Evolutionary conservation across 1,140 invertebrate species (phyloP).

Genomic region (Procambarus virginalis): DNA sequence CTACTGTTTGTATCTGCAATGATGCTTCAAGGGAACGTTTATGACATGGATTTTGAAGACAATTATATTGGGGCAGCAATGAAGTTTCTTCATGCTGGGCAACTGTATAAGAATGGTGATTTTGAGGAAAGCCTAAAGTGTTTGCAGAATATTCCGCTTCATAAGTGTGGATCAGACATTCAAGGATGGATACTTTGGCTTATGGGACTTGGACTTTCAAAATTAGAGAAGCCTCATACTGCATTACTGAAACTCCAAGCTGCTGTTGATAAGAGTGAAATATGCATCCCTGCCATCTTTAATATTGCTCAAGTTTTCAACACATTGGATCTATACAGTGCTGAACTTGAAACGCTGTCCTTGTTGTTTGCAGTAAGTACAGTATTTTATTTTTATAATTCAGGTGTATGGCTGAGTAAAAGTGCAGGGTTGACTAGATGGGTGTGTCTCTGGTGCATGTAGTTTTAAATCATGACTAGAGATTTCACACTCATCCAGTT

Average conservation of each 20-base stretch:
- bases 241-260: conserved; percentile 46
- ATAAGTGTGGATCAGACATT: conserved; percentile 4
- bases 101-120: conserved; percentile 19
- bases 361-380: neutral
- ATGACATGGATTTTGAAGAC: neutral
- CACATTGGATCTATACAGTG: neutral
- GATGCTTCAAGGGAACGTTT: neutral
- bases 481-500: conserved; percentile 65
- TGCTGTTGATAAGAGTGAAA: conserved; percentile 26
- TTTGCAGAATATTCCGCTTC: neutral
- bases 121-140: conserved; percentile 2
- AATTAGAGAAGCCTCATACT: conserved; percentile 36
- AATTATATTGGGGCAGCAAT: conserved; percentile 6
- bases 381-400: neutral
- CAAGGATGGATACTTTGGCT: conserved; percentile 45
- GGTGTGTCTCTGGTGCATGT: conserved; percentile 66
- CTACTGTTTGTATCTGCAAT: conserved; percentile 4
- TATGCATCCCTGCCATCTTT: conserved; percentile 35
- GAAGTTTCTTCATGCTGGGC: conserved; percentile 11
- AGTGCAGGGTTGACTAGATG: conserved; percentile 34
- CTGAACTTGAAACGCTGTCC: conserved; percentile 23
- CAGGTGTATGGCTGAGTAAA: neutral
- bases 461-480: conserved; percentile 61
- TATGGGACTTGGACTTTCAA: conserved; percentile 22
- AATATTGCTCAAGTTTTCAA: conserved; percentile 36